Evolutionary conservation across 2,888 invertebrate genomes (phyloP).

Genomic region (Leptopilina myrica): DNA sequence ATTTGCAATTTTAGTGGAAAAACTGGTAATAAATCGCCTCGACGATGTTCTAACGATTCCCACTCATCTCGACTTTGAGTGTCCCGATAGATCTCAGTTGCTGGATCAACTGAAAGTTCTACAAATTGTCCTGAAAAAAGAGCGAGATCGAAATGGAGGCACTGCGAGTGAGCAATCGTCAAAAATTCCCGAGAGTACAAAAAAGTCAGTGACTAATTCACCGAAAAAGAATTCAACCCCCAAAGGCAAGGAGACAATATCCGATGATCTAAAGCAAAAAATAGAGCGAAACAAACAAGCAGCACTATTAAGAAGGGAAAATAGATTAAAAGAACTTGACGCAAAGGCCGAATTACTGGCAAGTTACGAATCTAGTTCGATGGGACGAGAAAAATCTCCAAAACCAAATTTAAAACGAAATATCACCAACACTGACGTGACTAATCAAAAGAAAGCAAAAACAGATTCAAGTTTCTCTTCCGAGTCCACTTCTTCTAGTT

Average conservation of each 20-base stretch:
- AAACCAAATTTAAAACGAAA: slow-evolving; percentile 15
- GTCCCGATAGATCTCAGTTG: slow-evolving; percentile 64
- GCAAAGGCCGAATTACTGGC: slow-evolving; percentile 48
- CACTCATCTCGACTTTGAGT: slow-evolving; percentile 63
- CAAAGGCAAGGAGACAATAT: slow-evolving; percentile 21
- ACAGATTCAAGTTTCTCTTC: background rate
- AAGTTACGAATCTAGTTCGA: slow-evolving; percentile 29
- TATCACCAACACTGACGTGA: background rate
- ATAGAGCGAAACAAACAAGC: slow-evolving; percentile 61
- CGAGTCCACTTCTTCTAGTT: background rate
- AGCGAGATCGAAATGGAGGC: slow-evolving; percentile 52
- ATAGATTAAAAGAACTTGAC: slow-evolving; percentile 62
- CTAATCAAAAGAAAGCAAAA: background rate
- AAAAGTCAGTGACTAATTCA: slow-evolving; percentile 38
- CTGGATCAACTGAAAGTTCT: slow-evolving; percentile 69
- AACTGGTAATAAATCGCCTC: slow-evolving; percentile 82
- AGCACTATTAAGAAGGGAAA: slow-evolving; percentile 53
- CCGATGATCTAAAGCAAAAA: slow-evolving; percentile 58
- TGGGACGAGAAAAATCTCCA: background rate
- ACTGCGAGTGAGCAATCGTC: slow-evolving; percentile 16
- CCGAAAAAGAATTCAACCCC: background rate
- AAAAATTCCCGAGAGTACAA: slow-evolving; percentile 29
- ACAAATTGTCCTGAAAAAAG: slow-evolving; percentile 76
- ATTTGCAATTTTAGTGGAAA: slow-evolving; percentile 80
- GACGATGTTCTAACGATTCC: slow-evolving; percentile 70